These are phyloP conservation scores for Ostrea edulis DNA, from an alignment of 1,140 invertebrate genomes.

Conservation along the genomic window DNA sequence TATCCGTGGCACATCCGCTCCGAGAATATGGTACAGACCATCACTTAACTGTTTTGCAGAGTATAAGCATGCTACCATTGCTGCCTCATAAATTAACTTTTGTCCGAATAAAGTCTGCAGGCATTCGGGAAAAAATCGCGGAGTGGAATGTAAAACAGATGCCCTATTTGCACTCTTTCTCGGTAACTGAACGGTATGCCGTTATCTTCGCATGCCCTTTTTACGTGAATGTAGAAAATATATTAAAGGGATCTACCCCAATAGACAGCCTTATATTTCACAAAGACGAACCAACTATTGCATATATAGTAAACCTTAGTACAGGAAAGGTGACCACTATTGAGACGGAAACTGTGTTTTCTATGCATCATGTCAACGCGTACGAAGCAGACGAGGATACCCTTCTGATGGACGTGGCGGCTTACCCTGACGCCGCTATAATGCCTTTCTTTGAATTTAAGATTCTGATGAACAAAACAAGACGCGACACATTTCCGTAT, in stretches of 20 bases:
- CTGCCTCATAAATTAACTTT: conserved; percentile 60
- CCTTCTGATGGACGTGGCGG: conserved; percentile 68
- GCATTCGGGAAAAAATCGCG: conserved; percentile 66
- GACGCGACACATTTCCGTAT: conserved; percentile 59
- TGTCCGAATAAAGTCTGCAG: conserved; percentile 63
- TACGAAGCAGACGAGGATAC: conserved; percentile 63
- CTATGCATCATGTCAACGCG: conserved; percentile 74
- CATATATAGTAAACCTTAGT: conserved; percentile 69
- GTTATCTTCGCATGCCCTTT: conserved; percentile 71
- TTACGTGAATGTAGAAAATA: conserved; percentile 67
- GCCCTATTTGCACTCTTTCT: conserved; percentile 76
- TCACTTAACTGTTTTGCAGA: conserved; percentile 69
- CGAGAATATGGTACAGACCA: conserved; percentile 63
- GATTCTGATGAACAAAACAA: conserved; percentile 57
- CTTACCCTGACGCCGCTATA: conserved; percentile 64
- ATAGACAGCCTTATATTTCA: conserved; percentile 69
- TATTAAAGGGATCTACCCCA: conserved; percentile 64
- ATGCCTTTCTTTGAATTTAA: conserved; percentile 62
- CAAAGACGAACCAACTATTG: conserved; percentile 55
- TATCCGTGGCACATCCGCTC: conserved; percentile 72
- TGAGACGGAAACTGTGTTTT: conserved; percentile 64
- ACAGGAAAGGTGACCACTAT: conserved; percentile 64
- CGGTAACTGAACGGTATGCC: conserved; percentile 69
- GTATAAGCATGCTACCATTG: conserved; percentile 61
- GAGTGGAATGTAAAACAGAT: conserved; percentile 67